Evolutionary conservation across 2,888 invertebrate genomes (phyloP).

Genomic region (Priocnemis perturbator): DNA sequence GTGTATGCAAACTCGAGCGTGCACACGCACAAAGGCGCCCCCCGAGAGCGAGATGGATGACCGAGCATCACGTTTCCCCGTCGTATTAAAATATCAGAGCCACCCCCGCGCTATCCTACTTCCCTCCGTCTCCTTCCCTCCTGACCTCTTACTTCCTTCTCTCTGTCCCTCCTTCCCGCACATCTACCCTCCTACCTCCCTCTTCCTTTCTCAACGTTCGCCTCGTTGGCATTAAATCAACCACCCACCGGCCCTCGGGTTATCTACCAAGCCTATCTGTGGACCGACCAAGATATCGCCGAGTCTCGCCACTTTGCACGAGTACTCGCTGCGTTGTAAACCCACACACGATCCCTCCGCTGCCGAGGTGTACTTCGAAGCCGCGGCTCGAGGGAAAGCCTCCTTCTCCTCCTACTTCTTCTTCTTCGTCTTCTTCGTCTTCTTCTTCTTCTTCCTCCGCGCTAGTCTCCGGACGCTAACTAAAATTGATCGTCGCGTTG

Average conservation of each 20-base stretch:
- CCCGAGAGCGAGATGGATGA: conserved; percentile 69
- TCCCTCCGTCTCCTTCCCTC: not conserved
- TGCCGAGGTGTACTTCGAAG: conserved; percentile 2
- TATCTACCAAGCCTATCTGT: conserved; percentile 68
- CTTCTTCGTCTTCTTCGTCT: not conserved
- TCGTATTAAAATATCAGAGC: conserved; percentile 72
- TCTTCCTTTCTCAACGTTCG: conserved; percentile 34
- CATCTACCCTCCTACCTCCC: conserved; percentile 34
- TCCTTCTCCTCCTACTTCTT: not conserved
- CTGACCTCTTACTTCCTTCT: not conserved
- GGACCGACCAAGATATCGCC: conserved; percentile 62
- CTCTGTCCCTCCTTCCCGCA: not conserved
- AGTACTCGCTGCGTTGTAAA: conserved; percentile 5
- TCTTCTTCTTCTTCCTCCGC: not conserved
- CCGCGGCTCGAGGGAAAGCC: conserved; percentile 20
- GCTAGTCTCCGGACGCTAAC: too few species aligned
- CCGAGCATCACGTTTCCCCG: conserved; percentile 72
- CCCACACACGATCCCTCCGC: conserved; percentile 1
- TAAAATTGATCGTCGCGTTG: too few species aligned
- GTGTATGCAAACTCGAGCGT: conserved; percentile 74
- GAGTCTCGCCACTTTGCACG: conserved; percentile 35
- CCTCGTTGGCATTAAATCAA: conserved; percentile 69
- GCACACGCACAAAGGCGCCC: conserved; percentile 66
- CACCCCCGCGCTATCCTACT: conserved; percentile 27
- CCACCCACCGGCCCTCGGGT: conserved; percentile 67